Evolutionary conservation across 2,797 vertebrate species (phyloP).

Genomic region (Taeniopygia guttata): DNA sequence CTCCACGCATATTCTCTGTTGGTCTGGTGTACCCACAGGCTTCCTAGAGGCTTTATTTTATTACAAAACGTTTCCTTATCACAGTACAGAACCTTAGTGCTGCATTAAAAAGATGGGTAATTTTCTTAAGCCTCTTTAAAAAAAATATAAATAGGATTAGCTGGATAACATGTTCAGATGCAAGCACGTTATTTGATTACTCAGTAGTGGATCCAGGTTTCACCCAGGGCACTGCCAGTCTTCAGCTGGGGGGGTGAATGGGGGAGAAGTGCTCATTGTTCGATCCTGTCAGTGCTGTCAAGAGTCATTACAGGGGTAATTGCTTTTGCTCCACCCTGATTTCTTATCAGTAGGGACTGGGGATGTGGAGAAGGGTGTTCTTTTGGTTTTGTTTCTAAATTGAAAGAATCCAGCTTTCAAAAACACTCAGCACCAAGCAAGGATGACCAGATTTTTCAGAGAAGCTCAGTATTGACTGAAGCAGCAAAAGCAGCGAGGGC

Average conservation of each 20-base stretch:
- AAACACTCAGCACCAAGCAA: not conserved
- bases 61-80: conserved; percentile 80
- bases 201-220: conserved; percentile 75
- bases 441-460: not conserved
- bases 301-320: conserved; percentile 75
- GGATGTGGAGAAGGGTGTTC: not conserved
- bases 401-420: conserved; percentile 6
- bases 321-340: conserved; percentile 65
- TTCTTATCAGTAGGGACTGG: not conserved
- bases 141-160: conserved; percentile 79
- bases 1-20: conserved; percentile 44
- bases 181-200: conserved; percentile 79
- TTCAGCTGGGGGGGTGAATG: conserved; percentile 44
- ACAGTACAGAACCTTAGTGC: conserved; percentile 74
- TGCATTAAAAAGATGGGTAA: conserved; percentile 79
- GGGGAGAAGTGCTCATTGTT: conserved; percentile 68
- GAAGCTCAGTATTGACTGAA: not conserved
- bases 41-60: conserved; percentile 78
- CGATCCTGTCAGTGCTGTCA: conserved; percentile 76
- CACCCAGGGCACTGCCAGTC: conserved; percentile 74
- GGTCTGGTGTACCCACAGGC: conserved; percentile 70
- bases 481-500: not conserved
- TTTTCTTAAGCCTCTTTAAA: conserved; percentile 81
- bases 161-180: conserved; percentile 77
- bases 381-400: conserved; percentile 27